phyloP scores from a whole-genome alignment of 2,797 vertebrate species.

The Diplodus puntazzo region DNA sequence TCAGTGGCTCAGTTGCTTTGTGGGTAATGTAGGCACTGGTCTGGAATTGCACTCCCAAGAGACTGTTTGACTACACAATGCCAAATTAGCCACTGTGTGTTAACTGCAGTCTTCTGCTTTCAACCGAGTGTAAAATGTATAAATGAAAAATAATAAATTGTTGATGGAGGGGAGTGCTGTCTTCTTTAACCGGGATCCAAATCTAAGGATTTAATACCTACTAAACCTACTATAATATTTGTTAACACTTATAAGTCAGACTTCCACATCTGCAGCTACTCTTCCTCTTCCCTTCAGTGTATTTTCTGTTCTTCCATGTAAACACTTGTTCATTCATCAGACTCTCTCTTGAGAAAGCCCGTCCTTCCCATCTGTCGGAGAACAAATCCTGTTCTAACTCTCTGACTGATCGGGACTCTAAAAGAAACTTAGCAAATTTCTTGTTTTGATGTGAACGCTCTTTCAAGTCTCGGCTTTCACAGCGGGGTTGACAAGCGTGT shows the following conservation, averaged over 20 bases:
- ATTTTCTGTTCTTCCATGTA: conserved; percentile 31
- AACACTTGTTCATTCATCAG: conserved; percentile 10
- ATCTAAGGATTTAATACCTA: not conserved
- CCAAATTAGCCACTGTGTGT: no score
- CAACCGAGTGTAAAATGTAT: no score
- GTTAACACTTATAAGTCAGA: not conserved
- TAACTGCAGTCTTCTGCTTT: no score
- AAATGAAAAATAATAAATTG: no score
- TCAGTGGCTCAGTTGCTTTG: no score
- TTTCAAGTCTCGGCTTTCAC: not conserved
- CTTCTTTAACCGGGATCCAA: no score
- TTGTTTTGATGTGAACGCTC: not conserved
- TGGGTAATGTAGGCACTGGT: no score
- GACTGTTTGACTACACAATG: no score
- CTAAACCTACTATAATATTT: not conserved
- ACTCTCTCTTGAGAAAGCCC: conserved; percentile 21
- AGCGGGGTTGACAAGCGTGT: not conserved
- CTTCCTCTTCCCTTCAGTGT: conserved; percentile 26
- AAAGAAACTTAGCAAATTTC: not conserved
- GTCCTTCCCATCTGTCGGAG: conserved; percentile 28
- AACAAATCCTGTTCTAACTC: not conserved
- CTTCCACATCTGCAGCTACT: not conserved
- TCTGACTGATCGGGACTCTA: not conserved
- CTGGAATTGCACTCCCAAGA: no score
- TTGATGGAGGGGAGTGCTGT: no score